Evolutionary conservation across 2,888 invertebrate genomes (phyloP).

Genomic region (Dimorphilus gyrociliatus): DNA sequence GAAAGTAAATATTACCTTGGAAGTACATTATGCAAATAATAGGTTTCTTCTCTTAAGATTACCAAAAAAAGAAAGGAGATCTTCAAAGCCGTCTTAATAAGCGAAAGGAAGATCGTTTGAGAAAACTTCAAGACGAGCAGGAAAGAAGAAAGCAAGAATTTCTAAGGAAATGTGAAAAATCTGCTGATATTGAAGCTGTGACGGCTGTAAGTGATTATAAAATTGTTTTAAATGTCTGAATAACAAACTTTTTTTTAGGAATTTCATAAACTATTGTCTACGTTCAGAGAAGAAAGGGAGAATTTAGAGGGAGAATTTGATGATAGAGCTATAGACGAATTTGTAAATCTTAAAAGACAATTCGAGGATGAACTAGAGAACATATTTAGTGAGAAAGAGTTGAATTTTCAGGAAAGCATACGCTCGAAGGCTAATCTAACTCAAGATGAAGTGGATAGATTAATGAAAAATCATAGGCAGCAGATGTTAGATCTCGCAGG

Average conservation of each 20-base stretch:
- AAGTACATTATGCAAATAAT: background rate
- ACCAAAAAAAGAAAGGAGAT: slow-evolving; percentile 14
- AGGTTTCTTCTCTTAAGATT: slow-evolving; percentile 10
- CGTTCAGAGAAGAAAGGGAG: slow-evolving; percentile 20
- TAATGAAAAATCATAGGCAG: slow-evolving; percentile 12
- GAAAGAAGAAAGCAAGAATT: slow-evolving; percentile 16
- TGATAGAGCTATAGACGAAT: slow-evolving; percentile 19
- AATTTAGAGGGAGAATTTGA: slow-evolving; percentile 18
- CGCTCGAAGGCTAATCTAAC: slow-evolving; percentile 10
- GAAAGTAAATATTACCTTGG: slow-evolving; percentile 7
- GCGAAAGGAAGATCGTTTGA: slow-evolving; percentile 13
- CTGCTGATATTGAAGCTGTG: slow-evolving; percentile 14
- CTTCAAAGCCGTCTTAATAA: slow-evolving; percentile 20
- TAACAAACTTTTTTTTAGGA: slow-evolving; percentile 11
- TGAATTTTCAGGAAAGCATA: slow-evolving; percentile 14
- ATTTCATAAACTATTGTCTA: slow-evolving; percentile 20
- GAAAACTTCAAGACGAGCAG: slow-evolving; percentile 18
- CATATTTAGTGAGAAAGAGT: slow-evolving; percentile 10
- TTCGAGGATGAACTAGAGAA: slow-evolving; percentile 9
- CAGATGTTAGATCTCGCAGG: slow-evolving; percentile 8
- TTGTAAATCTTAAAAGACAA: slow-evolving; percentile 8
- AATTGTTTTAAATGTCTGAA: background rate
- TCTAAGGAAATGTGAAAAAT: slow-evolving; percentile 15
- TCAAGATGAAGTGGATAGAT: slow-evolving; percentile 14
- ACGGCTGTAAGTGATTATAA: slow-evolving; percentile 14